Evolutionary conservation across 2,888 invertebrate genomes (phyloP).

Genomic region (Trilocha varians): DNA sequence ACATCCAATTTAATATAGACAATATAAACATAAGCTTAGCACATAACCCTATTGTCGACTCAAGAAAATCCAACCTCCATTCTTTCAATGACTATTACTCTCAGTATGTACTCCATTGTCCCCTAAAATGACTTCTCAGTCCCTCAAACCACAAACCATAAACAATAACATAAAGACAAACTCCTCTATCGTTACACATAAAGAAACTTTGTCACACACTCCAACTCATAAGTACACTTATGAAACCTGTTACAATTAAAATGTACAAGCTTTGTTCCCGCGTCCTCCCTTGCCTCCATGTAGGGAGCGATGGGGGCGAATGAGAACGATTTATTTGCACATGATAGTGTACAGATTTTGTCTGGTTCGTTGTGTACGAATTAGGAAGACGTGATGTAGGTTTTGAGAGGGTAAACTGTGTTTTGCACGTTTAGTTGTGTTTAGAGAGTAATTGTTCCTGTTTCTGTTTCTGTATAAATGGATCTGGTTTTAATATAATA

Average conservation of each 20-base stretch:
- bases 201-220: conserved; percentile 7
- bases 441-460: too few relatives aligned
- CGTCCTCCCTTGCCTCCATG: conserved; percentile 7
- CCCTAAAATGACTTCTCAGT: too few relatives aligned
- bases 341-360: conserved; percentile 48
- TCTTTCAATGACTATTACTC: too few relatives aligned
- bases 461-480: too few relatives aligned
- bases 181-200: not conserved
- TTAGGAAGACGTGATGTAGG: conserved; percentile 6
- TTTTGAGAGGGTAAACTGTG: not conserved
- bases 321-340: conserved; percentile 31
- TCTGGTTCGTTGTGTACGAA: conserved; percentile 14
- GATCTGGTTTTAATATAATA: too few relatives aligned
- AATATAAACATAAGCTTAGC: too few relatives aligned
- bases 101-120: too few relatives aligned
- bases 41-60: too few relatives aligned
- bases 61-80: too few relatives aligned
- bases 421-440: too few relatives aligned
- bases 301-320: conserved; percentile 12
- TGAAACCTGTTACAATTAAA: conserved; percentile 10
- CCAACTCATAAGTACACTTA: conserved; percentile 2
- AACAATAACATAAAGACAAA: not conserved
- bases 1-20: too few relatives aligned
- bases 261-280: conserved; percentile 11
- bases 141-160: not conserved